Evolutionary conservation across 2,888 invertebrate genomes (phyloP).

Genomic region (Xestia ashworthii): DNA sequence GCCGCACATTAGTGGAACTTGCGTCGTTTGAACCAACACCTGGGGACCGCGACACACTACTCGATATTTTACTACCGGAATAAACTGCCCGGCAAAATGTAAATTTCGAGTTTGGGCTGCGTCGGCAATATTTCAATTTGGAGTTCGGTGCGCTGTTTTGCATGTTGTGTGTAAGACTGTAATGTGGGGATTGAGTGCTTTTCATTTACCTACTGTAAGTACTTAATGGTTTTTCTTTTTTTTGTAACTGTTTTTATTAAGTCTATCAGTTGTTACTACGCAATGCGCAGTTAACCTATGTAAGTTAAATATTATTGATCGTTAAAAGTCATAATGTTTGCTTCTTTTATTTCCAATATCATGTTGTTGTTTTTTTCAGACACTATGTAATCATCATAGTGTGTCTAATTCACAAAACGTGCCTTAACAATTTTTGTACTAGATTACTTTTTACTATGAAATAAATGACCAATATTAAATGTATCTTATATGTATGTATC

Average conservation of each 20-base stretch:
- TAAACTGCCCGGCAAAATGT: conserved; percentile 80
- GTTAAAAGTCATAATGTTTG: neutral
- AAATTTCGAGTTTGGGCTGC: conserved; percentile 76
- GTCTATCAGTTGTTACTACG: neutral
- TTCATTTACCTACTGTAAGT: conserved; percentile 24
- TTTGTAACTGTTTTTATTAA: neutral
- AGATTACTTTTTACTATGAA: neutral
- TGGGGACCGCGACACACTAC: conserved; percentile 82
- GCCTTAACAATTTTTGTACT: neutral
- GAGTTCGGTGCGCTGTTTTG: conserved; percentile 70
- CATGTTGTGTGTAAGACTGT: conserved; percentile 49
- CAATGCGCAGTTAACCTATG: neutral
- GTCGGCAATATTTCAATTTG: conserved; percentile 73
- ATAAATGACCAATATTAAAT: neutral
- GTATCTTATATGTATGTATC: neutral
- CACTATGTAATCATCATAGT: neutral
- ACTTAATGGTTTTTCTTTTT: conserved; percentile 2
- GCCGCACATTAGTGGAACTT: conserved; percentile 89
- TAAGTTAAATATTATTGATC: neutral
- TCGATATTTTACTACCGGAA: conserved; percentile 85
- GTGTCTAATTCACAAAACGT: conserved; percentile 12
- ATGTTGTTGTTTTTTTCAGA: neutral
- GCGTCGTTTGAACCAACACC: conserved; percentile 86
- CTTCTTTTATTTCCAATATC: conserved; percentile 3
- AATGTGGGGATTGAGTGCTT: conserved; percentile 38